Evolutionary conservation across 2,888 invertebrate species (phyloP), one percentile per base, ranked within the genome.

Genomic region (Trichopria drosophilae): DNA sequence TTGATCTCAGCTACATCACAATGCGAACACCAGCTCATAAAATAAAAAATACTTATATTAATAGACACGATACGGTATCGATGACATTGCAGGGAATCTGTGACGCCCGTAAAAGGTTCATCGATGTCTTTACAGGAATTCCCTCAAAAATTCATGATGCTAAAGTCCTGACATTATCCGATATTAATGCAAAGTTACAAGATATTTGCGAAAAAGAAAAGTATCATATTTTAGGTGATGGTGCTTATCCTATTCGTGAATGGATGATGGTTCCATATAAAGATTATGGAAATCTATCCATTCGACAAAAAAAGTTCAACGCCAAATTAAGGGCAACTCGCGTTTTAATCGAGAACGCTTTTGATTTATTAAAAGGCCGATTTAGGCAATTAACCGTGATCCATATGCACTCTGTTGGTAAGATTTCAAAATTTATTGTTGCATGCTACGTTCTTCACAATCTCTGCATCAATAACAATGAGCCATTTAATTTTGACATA

Each of bases 301-400:
- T 52, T 16, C 40, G 42, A 4, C 51, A 71, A 55, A 61, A 32
- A 42, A 41, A 41, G 16, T 71, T 47, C 40, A 72, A 72, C 47
- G 50, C 56, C 36, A 65, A 55, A 20, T 61, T 68, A 36, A 56
- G 48, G 35, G 51, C 53, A 39, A 62, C 64, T 5, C 36, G 68
- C 29, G 64, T 68, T 2, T 50, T 57, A 42, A 68, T 71, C 13
- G 69, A 69, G 61, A 68, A 71, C 51, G 42, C 66, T 6, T 71
- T 71, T 53, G 66, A 63, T 15, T 28, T 66, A 12, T 43, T 51
- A 20, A 51, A 51, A 18, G 18, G 31, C 15, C 23, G 46, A 46
- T 26, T 39, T 15, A 15, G 32, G 16, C 45, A 51, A 46, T 26
- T 49, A 16, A n/a, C 41, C 23, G 42, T 22, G 20, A 16, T 42